Evolutionary conservation across 2,888 invertebrate species (phyloP).

Genomic region (Herminia tarsipennalis): DNA sequence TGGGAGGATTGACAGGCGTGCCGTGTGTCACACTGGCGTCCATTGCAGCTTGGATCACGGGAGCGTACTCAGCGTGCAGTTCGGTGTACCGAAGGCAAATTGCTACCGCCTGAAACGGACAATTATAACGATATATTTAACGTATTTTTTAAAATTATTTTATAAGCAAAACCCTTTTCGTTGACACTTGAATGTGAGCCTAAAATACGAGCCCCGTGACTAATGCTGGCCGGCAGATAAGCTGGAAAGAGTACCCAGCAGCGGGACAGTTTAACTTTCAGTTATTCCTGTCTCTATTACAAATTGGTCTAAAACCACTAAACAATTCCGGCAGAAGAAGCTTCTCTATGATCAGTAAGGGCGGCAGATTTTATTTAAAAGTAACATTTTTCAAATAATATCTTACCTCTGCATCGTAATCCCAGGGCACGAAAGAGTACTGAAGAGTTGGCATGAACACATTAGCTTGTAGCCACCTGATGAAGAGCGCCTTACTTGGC

Average conservation of each 20-base stretch:
- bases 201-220: too few relatives aligned
- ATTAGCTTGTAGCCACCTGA: slow-evolving; percentile 92
- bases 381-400: not conserved
- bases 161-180: too few relatives aligned
- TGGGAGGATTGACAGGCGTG: slow-evolving; percentile 91
- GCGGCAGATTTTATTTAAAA: too few relatives aligned
- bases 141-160: too few relatives aligned
- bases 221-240: too few relatives aligned
- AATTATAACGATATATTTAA: not conserved
- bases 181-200: too few relatives aligned
- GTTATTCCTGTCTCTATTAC: too few relatives aligned
- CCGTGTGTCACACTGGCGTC: slow-evolving; percentile 85
- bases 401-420: slow-evolving; percentile 86
- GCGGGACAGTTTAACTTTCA: too few relatives aligned
- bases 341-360: too few relatives aligned
- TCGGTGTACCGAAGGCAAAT: slow-evolving; percentile 87
- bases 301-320: too few relatives aligned
- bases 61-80: slow-evolving; percentile 87
- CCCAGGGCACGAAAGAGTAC: slow-evolving; percentile 93
- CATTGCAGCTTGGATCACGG: slow-evolving; percentile 87
- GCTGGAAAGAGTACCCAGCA: too few relatives aligned
- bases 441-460: slow-evolving; percentile 93
- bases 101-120: slow-evolving; percentile 79
- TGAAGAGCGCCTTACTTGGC: slow-evolving; percentile 87
- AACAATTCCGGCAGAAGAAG: too few relatives aligned